Percentiles rank a stretch among this genome's conserved stretches.
phyloP scores from a whole-genome alignment of 2,113 vertebrate genomes.

The Cacatua alba region DNA sequence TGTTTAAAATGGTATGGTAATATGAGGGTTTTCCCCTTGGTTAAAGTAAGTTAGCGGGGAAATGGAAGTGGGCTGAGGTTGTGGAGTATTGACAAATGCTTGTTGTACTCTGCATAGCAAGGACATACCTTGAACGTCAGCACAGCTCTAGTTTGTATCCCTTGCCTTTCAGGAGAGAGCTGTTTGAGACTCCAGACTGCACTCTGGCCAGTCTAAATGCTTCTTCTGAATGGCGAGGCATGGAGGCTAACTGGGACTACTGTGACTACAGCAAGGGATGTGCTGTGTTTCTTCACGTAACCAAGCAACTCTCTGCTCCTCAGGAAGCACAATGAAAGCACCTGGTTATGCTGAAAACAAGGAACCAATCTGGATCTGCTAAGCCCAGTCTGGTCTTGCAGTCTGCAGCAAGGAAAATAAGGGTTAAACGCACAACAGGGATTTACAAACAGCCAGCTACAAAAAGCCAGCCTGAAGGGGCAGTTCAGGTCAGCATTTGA shows the following conservation, averaged over 20 bases:
- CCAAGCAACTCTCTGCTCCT: neutral
- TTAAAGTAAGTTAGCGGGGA: neutral
- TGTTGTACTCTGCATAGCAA: neutral
- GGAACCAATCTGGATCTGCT: neutral
- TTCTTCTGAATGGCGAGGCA: neutral
- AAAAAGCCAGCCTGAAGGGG: neutral
- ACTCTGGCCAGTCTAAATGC: neutral
- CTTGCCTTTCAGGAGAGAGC: neutral
- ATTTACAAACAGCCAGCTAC: neutral
- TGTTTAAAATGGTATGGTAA: neutral
- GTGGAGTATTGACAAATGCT: neutral
- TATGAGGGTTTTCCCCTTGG: neutral
- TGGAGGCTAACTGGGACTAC: neutral
- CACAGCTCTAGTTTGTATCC: neutral
- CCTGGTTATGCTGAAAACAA: neutral
- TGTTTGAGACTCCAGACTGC: neutral
- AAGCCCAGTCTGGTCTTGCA: neutral
- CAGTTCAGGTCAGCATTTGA: fast-evolving
- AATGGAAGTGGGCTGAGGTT: neutral
- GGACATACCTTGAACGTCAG: fast-evolving
- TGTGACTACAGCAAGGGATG: fast-evolving
- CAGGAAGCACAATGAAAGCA: neutral
- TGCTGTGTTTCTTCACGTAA: neutral
- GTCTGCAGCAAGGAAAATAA: neutral
- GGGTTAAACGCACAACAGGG: neutral